Percentiles rank a stretch among this genome's conserved stretches.
These are phyloP conservation scores for Vespertilio murinus DNA, from an alignment of 2,797 vertebrate species.

Conservation along the genomic window DNA sequence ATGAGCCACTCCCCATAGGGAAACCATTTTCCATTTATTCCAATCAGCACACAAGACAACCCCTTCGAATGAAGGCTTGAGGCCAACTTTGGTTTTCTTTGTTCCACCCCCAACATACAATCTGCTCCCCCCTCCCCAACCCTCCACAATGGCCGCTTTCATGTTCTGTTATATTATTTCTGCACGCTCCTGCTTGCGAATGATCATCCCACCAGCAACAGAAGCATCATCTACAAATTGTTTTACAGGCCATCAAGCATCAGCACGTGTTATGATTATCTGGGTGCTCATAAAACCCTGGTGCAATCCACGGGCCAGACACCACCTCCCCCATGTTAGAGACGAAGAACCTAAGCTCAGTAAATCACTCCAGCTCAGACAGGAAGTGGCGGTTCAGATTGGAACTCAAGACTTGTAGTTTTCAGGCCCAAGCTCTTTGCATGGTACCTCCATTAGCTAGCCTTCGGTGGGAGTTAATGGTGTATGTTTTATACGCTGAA, in stretches of 20 bases:
- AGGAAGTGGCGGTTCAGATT: background rate
- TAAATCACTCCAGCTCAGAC: background rate
- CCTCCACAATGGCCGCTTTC: background rate
- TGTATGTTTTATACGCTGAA: background rate
- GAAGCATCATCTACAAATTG: conserved; percentile 49
- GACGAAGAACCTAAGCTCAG: background rate
- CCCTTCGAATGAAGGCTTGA: background rate
- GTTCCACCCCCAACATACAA: background rate
- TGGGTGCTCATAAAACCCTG: conserved; percentile 45
- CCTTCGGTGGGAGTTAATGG: background rate
- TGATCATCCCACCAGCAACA: conserved; percentile 23
- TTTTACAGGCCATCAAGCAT: conserved; percentile 50
- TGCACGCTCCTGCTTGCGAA: conserved; percentile 42
- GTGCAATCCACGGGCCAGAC: background rate
- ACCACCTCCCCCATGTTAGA: conserved; percentile 1
- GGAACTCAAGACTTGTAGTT: background rate
- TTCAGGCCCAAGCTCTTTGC: background rate
- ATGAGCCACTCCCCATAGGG: background rate
- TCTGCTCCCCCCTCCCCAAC: background rate
- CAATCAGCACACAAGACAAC: background rate
- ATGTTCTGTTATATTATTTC: conserved; percentile 26
- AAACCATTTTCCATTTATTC: background rate
- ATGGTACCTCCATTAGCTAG: background rate
- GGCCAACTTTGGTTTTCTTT: background rate
- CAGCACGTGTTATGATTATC: background rate